Evolutionary conservation across 2,888 invertebrate genomes (phyloP).

Genomic region (Piscicola geometra): DNA sequence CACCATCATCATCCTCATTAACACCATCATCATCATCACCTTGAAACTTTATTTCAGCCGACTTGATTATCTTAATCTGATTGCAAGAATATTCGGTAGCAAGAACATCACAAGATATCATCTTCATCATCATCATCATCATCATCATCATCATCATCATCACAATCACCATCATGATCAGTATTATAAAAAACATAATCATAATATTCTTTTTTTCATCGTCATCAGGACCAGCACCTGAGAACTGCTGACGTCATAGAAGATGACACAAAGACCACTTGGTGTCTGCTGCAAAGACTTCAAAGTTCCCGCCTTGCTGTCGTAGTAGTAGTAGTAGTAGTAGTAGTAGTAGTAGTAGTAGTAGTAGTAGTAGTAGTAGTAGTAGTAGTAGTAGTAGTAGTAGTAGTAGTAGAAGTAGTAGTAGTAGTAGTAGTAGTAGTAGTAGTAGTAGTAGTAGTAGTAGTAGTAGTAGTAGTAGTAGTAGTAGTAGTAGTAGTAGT

Average conservation of each 20-base stretch:
- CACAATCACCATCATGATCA: constrained; percentile 13
- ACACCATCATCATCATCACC: constrained; percentile 24
- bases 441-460: too few species aligned
- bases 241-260: neutral
- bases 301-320: too few species aligned
- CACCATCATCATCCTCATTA: constrained; percentile 21
- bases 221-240: neutral
- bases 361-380: constrained; percentile 7
- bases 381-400: constrained; percentile 7
- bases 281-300: too few species aligned
- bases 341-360: neutral
- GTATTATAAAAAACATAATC: neutral
- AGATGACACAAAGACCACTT: neutral
- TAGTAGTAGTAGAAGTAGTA: neutral
- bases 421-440: too few species aligned
- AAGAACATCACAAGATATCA: constrained; percentile 1
- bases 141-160: constrained; percentile 21
- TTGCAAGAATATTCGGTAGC: neutral
- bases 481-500: too few species aligned
- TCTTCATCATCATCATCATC: constrained; percentile 26
- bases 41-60: neutral
- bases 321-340: neutral
- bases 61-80: neutral
- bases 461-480: too few species aligned
- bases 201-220: neutral